Evolutionary conservation across 2,113 vertebrate genomes (phyloP).

Genomic region (Talpa occidentalis): DNA sequence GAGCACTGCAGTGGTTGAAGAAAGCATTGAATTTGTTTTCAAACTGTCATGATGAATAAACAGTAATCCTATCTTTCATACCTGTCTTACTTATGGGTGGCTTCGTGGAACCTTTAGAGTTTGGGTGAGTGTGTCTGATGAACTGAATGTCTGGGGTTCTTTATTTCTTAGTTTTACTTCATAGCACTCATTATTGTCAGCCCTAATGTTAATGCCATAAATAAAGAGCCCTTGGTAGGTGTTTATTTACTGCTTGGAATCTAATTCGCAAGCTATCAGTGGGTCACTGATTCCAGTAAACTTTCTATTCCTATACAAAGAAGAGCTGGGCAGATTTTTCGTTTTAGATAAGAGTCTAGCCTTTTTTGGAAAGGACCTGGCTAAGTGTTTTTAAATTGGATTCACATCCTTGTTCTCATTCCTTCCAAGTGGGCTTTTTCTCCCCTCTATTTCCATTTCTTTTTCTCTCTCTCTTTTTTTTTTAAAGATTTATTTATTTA

Average conservation of each 20-base stretch:
- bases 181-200: neutral
- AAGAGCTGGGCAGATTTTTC: neutral
- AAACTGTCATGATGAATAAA: neutral
- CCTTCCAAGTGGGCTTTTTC: neutral
- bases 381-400: neutral
- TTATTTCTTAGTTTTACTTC: neutral
- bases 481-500: too few species aligned
- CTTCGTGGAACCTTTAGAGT: neutral
- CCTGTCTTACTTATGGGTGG: neutral
- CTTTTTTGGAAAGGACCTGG: neutral
- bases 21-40: conserved; percentile 48
- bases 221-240: neutral
- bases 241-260: neutral
- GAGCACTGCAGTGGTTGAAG: conserved; percentile 32
- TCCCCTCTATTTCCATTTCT: neutral
- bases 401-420: neutral
- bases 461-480: too few species aligned
- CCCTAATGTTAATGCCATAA: neutral
- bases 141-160: neutral
- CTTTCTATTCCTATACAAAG: neutral
- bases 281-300: neutral
- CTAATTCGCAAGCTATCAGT: neutral
- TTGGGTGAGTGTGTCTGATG: neutral
- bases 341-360: neutral
- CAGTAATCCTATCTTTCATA: neutral